Percentiles rank a stretch among this genome's conserved stretches.
These are phyloP conservation scores for Drosophila nigrodunni DNA, from an alignment of 1,140 invertebrate species.

Conservation along the genomic window DNA sequence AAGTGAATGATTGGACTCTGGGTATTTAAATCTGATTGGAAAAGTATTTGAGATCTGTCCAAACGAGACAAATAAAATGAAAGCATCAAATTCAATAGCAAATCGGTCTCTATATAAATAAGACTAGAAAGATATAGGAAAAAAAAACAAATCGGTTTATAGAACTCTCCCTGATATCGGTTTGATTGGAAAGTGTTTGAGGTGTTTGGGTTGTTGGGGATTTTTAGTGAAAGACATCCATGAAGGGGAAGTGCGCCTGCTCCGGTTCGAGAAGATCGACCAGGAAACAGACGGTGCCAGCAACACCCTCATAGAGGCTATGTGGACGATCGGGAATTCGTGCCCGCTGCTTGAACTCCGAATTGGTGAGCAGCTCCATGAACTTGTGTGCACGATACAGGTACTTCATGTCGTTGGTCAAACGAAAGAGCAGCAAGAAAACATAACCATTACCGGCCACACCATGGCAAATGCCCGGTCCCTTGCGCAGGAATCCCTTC, in stretches of 20 bases:
- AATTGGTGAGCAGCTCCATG: constrained; percentile 90
- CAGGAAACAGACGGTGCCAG: constrained; percentile 93
- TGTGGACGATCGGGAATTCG: constrained; percentile 92
- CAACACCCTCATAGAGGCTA: constrained; percentile 94
- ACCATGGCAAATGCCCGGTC: constrained; percentile 94
- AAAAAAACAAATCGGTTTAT: too few species aligned
- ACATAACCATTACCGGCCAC: constrained; percentile 94
- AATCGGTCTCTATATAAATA: neutral
- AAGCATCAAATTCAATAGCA: neutral
- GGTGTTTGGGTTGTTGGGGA: neutral
- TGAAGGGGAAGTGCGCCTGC: constrained; percentile 93
- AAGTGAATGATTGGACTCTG: neutral
- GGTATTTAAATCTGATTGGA: neutral
- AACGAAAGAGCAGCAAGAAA: constrained; percentile 91
- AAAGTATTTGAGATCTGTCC: constrained; percentile 2
- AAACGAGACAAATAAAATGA: constrained; percentile 7
- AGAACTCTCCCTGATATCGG: neutral
- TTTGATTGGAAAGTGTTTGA: neutral
- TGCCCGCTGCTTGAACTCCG: constrained; percentile 89
- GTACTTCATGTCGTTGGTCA: constrained; percentile 90
- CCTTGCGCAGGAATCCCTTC: constrained; percentile 92
- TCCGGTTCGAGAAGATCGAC: constrained; percentile 90
- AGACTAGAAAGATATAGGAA: neutral
- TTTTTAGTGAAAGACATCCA: constrained; percentile 88
- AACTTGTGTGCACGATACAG: constrained; percentile 91